These are phyloP conservation scores for Motacilla tschutschensis DNA, from an alignment of 2,113 vertebrate species.

Conservation along the genomic window DNA sequence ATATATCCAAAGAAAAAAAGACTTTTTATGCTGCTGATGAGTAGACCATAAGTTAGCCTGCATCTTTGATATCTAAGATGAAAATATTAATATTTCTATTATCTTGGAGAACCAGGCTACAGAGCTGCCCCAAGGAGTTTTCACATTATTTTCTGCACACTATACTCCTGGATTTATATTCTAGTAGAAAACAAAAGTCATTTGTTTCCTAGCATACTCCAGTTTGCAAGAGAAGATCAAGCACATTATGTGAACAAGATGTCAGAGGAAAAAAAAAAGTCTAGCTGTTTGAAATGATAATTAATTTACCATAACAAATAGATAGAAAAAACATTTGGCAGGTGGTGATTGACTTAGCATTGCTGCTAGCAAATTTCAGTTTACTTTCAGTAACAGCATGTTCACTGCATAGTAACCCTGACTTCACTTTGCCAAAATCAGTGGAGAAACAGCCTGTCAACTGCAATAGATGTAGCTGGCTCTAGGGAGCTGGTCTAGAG, in stretches of 20 bases:
- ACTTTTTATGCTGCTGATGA: neutral
- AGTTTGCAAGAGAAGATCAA: neutral
- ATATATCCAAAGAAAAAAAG: neutral
- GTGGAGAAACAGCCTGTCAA: neutral
- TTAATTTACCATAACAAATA: slow-evolving; percentile 29
- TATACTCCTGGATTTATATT: neutral
- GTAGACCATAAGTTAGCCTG: neutral
- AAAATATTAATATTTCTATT: neutral
- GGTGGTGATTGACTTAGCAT: neutral
- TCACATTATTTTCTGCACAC: slow-evolving; percentile 1
- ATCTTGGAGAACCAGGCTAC: neutral
- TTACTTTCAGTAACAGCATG: neutral
- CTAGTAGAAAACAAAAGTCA: neutral
- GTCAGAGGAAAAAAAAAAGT: neutral
- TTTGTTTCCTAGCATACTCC: neutral
- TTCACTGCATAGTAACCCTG: neutral
- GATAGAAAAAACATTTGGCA: slow-evolving; percentile 16
- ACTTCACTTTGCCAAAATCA: neutral
- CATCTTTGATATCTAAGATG: neutral
- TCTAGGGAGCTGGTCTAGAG: neutral
- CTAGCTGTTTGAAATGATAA: neutral
- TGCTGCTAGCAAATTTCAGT: slow-evolving; percentile 21
- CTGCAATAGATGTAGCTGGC: neutral
- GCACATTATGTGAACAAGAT: neutral
- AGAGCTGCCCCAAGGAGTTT: neutral